Evolutionary conservation across 2,113 vertebrate species (phyloP).

Genomic region (Tor tambroides): DNA sequence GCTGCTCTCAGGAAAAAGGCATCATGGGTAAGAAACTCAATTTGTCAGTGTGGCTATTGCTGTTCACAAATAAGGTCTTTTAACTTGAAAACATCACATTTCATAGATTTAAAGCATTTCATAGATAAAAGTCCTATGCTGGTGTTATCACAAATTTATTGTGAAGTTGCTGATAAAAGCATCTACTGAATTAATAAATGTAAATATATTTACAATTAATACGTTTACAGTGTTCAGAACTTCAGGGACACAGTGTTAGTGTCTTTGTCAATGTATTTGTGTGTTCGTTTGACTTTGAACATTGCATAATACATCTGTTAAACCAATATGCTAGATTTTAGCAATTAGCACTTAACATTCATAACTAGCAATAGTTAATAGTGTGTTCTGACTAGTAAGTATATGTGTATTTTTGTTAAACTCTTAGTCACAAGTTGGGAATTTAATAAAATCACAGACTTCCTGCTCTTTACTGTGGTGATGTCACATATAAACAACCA

Average conservation of each 20-base stretch:
- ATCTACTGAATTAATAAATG: background rate
- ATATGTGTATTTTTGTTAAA: background rate
- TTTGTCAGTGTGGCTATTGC: background rate
- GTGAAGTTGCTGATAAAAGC: background rate
- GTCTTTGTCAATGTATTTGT: background rate
- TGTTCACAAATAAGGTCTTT: background rate
- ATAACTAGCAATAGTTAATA: background rate
- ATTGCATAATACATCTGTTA: background rate
- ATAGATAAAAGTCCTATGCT: background rate
- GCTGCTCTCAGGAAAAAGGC: background rate
- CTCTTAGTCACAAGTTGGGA: background rate
- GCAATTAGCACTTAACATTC: background rate
- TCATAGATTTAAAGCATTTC: background rate
- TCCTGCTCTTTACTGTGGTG: background rate
- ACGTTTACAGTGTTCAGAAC: background rate
- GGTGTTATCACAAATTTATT: background rate
- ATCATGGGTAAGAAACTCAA: slow-evolving; percentile 18
- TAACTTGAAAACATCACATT: background rate
- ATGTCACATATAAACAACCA: background rate
- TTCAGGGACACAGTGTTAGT: background rate
- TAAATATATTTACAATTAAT: background rate
- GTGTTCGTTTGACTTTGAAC: background rate
- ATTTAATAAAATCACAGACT: background rate
- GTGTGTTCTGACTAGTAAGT: background rate
- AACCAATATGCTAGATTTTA: background rate